Evolutionary conservation across 2,888 invertebrate genomes (phyloP), one percentile per base, ranked within the genome.

Genomic region (Volucella inanis): DNA sequence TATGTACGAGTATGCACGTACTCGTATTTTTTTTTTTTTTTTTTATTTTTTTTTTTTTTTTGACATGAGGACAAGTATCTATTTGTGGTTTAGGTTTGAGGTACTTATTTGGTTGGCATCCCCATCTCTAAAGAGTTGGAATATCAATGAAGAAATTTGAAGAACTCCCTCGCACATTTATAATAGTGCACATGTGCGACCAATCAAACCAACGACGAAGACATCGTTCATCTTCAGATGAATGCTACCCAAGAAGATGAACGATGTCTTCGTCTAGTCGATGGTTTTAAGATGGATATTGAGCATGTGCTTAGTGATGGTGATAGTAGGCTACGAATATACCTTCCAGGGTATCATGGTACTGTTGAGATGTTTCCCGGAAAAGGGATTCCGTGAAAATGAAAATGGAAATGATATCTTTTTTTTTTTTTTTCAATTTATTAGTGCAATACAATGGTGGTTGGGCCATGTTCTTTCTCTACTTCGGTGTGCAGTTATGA

Each of bases 151-250:
- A 75, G 50, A 31, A 22, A 47, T 11, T 22, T 2, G 47, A 31
- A 31, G 45, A 52, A 65, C 68, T 84, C 70, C 79, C 79, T 81
- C 68, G 57, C 68, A 38, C 54, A 75, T 70, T 43, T 52, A 67
- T 82, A 68, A 78, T 70, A 80, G 81, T 64, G 85, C 85, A 85
- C 85, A 85, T 85, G 85, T 85, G 85, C 85, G 81, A 85, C 85
- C 85, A 85, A 85, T 85, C 85, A 85, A 81, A 85, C 72, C 31
- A 31, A 31, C 31, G 31, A 31, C 31, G 31, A 31, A 31, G 76
- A 67, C 81, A 77, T 81, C 85, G 81, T 85, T 85, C 76, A 85
- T 85, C 85, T 81, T 85, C 67, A 52, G 15, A 64, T 55, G 59
- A 55, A 68, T 67, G 62, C 62, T 83, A 68, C 85, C 62, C 52